Conservation (phyloP, 2,888 invertebrate species). For the Drosophila emarginata region DNA sequence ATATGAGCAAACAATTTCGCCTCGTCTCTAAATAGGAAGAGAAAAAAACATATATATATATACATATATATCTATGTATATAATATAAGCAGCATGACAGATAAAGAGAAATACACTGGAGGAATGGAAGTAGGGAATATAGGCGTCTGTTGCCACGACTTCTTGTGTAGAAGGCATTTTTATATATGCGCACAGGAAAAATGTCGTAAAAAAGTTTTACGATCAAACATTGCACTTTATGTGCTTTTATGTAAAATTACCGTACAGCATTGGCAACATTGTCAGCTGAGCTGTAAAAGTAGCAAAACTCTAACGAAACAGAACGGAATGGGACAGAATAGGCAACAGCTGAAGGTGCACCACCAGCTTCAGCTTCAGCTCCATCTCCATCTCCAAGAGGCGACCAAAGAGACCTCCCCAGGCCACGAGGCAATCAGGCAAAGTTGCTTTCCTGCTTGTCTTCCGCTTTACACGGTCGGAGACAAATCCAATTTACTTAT, state of each 20-base stretch:
- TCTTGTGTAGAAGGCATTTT: constrained; percentile 60
- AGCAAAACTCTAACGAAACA: constrained; percentile 50
- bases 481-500: constrained; percentile 72
- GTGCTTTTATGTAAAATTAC: constrained; percentile 78
- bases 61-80: constrained; percentile 20
- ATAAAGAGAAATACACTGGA: constrained; percentile 68
- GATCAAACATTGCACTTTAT: constrained; percentile 79
- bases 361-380: constrained; percentile 1
- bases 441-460: constrained; percentile 51
- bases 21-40: constrained; percentile 11
- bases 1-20: constrained; percentile 71
- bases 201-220: constrained; percentile 80
- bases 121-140: constrained; percentile 34
- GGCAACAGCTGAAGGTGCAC: constrained; percentile 49
- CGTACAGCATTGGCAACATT: constrained; percentile 76
- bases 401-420: constrained; percentile 38
- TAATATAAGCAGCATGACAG: constrained; percentile 70
- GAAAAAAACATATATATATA: constrained; percentile 6
- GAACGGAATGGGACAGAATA: constrained; percentile 15
- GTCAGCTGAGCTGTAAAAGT: constrained; percentile 76
- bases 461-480: constrained; percentile 29
- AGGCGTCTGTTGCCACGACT: constrained; percentile 23
- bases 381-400: neutral
- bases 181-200: constrained; percentile 73
- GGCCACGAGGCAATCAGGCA: constrained; percentile 69